phyloP scores from a whole-genome alignment of 2,797 vertebrate genomes.

The Lates japonicus region DNA sequence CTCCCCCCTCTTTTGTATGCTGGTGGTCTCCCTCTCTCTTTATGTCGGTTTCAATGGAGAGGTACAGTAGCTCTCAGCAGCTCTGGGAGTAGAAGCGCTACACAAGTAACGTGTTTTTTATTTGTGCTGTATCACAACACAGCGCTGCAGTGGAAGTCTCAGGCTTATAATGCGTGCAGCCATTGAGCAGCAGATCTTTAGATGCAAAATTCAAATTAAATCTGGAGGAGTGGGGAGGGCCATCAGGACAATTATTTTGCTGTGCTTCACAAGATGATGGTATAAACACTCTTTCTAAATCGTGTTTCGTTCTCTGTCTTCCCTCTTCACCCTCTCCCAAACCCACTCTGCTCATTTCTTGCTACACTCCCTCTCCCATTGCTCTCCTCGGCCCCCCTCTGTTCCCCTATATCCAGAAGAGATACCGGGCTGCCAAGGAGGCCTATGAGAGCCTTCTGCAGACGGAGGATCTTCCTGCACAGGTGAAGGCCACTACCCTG shows the following conservation, averaged over 20 bases:
- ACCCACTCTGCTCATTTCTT: not conserved
- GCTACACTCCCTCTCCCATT: not conserved
- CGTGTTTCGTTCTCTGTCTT: not conserved
- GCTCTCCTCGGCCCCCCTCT: not conserved
- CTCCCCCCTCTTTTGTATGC: slow-evolving; percentile 79
- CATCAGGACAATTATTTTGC: not conserved
- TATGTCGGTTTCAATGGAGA: slow-evolving; percentile 53
- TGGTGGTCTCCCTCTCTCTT: slow-evolving; percentile 64
- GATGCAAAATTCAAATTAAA: not conserved
- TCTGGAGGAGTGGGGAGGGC: not conserved
- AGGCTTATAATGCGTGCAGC: not conserved
- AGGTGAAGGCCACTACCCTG: slow-evolving; percentile 99
- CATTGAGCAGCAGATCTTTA: not conserved
- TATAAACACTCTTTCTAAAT: not conserved
- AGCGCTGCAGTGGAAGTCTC: slow-evolving; percentile 15
- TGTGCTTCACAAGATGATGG: not conserved
- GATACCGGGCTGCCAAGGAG: slow-evolving; percentile 98
- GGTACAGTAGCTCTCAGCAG: slow-evolving; percentile 61
- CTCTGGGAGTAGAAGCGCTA: slow-evolving; percentile 32
- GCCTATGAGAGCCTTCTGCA: slow-evolving; percentile 98
- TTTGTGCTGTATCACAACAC: slow-evolving; percentile 54
- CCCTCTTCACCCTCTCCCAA: not conserved
- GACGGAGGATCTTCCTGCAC: slow-evolving; percentile 96
- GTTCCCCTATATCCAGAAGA: slow-evolving; percentile 87
- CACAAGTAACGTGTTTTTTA: slow-evolving; percentile 15